Conservation (phyloP, 2,113 vertebrate genomes). For the Pteruthius melanotis region DNA sequence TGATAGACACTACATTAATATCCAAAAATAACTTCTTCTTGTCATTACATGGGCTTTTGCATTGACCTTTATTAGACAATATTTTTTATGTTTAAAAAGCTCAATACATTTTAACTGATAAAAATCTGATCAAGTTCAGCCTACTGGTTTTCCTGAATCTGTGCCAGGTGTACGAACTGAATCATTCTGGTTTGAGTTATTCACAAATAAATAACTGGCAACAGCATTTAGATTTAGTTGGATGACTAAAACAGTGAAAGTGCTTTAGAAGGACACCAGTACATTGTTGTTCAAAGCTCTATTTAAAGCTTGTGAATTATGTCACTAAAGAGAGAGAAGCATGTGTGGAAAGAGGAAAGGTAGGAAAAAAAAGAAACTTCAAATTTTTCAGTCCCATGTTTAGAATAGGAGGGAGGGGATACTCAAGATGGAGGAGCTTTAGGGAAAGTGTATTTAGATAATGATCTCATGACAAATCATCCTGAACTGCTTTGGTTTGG, state of each 20-base stretch:
- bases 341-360: neutral
- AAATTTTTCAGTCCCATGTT: neutral
- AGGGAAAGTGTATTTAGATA: neutral
- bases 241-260: neutral
- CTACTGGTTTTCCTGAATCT: neutral
- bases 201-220: constrained; percentile 27
- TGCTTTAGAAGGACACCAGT: neutral
- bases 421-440: neutral
- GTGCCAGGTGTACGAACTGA: neutral
- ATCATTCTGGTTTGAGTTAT: constrained; percentile 8
- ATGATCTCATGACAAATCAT: neutral
- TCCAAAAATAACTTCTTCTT: constrained; percentile 12
- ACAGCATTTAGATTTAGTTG: neutral
- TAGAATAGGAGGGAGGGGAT: neutral
- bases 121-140: neutral
- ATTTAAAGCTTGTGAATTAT: neutral
- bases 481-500: neutral
- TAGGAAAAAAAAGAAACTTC: neutral
- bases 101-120: neutral
- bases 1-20: constrained; percentile 5
- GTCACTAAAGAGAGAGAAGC: neutral
- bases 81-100: neutral
- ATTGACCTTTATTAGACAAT: neutral
- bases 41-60: neutral
- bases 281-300: neutral